Conservation (phyloP, 2,888 invertebrate species). For the Penaeus monodon region DNA sequence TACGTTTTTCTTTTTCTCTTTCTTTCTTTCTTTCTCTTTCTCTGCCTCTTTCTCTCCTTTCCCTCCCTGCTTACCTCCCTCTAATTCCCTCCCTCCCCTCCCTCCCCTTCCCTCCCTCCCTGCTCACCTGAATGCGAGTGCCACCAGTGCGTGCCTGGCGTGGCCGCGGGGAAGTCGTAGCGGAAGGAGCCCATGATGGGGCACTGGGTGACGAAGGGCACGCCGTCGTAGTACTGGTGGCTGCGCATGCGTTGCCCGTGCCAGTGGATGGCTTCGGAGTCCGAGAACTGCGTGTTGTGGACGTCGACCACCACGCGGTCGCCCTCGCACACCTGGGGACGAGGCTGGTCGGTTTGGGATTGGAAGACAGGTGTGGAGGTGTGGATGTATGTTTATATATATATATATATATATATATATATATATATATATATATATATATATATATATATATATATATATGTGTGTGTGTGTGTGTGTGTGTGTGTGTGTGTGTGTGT, state of each 20-base stretch:
- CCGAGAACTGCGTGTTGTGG: conserved; percentile 68
- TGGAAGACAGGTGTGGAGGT: no score
- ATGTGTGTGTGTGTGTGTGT: no score
- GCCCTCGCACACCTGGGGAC: conserved; percentile 68
- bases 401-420: no score
- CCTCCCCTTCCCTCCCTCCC: not conserved
- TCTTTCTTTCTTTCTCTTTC: no score
- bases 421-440: no score
- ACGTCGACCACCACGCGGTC: conserved; percentile 70
- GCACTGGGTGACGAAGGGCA: conserved; percentile 71
- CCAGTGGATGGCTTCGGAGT: conserved; percentile 72
- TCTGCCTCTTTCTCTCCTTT: not conserved
- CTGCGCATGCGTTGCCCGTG: conserved; percentile 70
- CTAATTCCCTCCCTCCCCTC: no score
- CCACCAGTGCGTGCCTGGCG: conserved; percentile 46
- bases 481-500: no score
- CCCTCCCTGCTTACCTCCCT: not conserved
- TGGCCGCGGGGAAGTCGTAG: conserved; percentile 39
- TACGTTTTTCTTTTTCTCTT: no score
- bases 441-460: no score
- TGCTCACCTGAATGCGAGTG: conserved; percentile 50
- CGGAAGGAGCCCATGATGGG: conserved; percentile 68
- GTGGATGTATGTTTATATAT: no score
- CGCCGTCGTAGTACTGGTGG: conserved; percentile 69
- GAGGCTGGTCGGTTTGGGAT: not conserved